Percentiles rank a stretch among this genome's conserved stretches.
Conservation (phyloP, 2,888 invertebrate species). For the Chalcis sispes region DNA sequence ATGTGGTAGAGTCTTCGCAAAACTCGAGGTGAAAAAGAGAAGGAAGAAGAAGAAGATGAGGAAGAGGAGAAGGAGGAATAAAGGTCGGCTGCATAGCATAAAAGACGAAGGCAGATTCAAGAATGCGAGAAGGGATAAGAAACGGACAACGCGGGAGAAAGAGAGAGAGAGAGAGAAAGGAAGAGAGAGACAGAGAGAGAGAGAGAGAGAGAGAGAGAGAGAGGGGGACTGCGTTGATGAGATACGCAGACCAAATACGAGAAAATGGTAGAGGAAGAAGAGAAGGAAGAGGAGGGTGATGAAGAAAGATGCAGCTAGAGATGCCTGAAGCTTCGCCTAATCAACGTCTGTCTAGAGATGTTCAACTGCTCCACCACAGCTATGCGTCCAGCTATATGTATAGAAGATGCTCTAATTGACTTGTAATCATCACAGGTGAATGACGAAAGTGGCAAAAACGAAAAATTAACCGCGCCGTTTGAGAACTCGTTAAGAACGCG, state of each 20-base stretch:
- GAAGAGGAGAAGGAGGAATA: too few species aligned
- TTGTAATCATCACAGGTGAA: not conserved
- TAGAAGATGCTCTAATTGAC: not conserved
- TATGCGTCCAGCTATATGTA: not conserved
- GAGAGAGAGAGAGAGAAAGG: too few species aligned
- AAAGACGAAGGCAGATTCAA: slow-evolving; percentile 8
- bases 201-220: too few species aligned
- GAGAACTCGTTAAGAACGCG: too few species aligned
- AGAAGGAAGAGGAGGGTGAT: not conserved
- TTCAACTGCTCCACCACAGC: not conserved
- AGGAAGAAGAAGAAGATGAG: too few species aligned
- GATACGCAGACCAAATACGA: slow-evolving; percentile 20
- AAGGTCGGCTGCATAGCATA: too few species aligned
- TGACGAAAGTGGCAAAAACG: too few species aligned
- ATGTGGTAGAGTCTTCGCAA: too few species aligned
- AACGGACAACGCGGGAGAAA: slow-evolving; percentile 6
- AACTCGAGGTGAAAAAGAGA: too few species aligned
- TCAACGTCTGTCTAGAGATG: slow-evolving; percentile 13
- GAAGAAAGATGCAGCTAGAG: not conserved
- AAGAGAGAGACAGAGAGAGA: too few species aligned
- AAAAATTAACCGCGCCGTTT: too few species aligned
- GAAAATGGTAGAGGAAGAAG: not conserved
- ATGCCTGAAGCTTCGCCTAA: not conserved
- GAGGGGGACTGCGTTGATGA: slow-evolving; percentile 24
- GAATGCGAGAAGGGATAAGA: slow-evolving; percentile 14